Evolutionary conservation across 2,888 invertebrate genomes (phyloP).

Genomic region (Eudemis profundana): DNA sequence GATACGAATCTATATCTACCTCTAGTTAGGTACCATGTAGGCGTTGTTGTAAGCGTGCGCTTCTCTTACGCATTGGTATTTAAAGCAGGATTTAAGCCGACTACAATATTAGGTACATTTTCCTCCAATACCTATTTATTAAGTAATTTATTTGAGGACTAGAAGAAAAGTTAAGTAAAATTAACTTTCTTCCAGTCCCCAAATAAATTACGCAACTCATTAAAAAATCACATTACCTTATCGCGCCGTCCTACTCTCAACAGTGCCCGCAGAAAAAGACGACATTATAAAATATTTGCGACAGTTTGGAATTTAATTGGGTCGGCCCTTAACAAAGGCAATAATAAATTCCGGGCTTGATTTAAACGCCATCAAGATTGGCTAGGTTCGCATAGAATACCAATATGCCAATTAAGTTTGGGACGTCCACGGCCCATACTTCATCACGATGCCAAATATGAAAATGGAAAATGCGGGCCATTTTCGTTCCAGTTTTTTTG

Average conservation of each 20-base stretch:
- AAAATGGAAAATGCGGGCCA: slow-evolving; percentile 11
- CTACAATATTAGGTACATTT: no score
- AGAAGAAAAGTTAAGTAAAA: not conserved
- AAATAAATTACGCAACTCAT: slow-evolving; percentile 3
- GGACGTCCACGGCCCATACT: slow-evolving; percentile 3
- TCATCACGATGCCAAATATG: slow-evolving; percentile 13
- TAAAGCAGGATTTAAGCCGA: no score
- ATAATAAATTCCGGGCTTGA: slow-evolving; percentile 22
- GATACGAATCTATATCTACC: no score
- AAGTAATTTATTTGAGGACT: no score
- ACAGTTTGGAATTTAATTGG: slow-evolving; percentile 32
- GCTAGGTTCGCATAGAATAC: slow-evolving; percentile 7
- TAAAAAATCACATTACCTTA: slow-evolving; percentile 15
- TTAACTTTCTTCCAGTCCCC: not conserved
- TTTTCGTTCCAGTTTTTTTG: not conserved
- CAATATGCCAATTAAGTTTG: slow-evolving; percentile 22
- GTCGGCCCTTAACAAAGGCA: slow-evolving; percentile 21
- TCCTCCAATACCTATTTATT: no score
- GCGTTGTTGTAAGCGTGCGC: no score
- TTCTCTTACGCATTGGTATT: no score
- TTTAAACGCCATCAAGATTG: slow-evolving; percentile 27
- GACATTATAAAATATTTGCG: slow-evolving; percentile 18
- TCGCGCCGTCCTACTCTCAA: not conserved
- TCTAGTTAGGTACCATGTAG: no score
- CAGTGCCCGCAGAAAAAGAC: not conserved